Percentiles rank a stretch among this genome's conserved stretches.
Evolutionary conservation across 2,113 vertebrate species (phyloP).

Genomic region (Pantherophis guttatus): DNA sequence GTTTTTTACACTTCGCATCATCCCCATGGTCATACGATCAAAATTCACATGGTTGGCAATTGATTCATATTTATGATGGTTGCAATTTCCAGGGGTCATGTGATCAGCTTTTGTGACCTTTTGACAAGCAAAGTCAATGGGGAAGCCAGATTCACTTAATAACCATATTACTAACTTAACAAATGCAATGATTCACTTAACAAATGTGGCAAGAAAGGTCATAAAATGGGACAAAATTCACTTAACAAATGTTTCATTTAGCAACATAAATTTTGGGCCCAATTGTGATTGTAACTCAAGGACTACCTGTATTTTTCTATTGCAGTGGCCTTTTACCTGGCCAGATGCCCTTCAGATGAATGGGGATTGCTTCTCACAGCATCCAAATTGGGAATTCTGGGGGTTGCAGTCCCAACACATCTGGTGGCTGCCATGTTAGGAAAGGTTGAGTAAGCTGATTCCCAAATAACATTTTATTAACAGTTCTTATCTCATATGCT

Average conservation of each 20-base stretch:
- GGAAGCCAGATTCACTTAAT: background rate
- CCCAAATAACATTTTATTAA: background rate
- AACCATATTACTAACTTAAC: too few species aligned
- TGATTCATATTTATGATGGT: background rate
- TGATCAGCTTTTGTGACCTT: background rate
- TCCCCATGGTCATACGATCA: background rate
- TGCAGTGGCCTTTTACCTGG: background rate
- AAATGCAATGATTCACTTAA: too few species aligned
- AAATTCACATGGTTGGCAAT: background rate
- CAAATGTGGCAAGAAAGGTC: too few species aligned
- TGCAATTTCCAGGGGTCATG: background rate
- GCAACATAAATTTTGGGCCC: too few species aligned
- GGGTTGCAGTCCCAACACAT: background rate
- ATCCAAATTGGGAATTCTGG: background rate
- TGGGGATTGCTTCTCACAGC: background rate
- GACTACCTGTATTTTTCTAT: background rate
- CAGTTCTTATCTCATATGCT: background rate
- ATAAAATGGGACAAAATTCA: too few species aligned
- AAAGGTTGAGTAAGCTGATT: background rate
- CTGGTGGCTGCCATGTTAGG: background rate
- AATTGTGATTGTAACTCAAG: too few species aligned
- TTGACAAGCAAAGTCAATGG: background rate
- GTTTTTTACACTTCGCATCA: background rate
- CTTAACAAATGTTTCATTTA: too few species aligned
- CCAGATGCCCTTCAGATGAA: background rate